Evolutionary conservation across 2,888 invertebrate genomes (phyloP).

Genomic region (Cerastis leucographa): DNA sequence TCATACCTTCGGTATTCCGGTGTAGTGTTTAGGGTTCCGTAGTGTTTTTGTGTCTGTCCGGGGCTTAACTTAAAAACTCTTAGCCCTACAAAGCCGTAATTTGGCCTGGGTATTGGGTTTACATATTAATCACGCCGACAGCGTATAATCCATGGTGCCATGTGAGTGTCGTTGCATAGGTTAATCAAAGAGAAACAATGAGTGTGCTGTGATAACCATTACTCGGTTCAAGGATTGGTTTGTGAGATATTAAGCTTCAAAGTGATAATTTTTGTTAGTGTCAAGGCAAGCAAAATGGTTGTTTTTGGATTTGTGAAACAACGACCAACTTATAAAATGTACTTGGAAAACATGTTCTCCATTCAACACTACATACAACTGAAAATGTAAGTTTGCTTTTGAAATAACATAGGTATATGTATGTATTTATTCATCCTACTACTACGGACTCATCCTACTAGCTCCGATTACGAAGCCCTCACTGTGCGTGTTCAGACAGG

Average conservation of each 20-base stretch:
- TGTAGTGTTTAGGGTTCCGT: slow-evolving; percentile 2
- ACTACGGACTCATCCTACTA: background rate
- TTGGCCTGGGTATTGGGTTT: too few species aligned
- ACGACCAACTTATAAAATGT: too few species aligned
- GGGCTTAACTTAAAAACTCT: background rate
- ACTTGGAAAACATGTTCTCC: background rate
- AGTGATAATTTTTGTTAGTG: too few species aligned
- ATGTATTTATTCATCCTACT: background rate
- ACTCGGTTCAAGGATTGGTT: too few species aligned
- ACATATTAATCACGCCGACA: background rate
- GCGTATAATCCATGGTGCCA: background rate
- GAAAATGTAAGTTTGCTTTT: background rate
- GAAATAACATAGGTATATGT: background rate
- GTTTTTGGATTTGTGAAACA: too few species aligned
- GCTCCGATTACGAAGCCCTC: background rate
- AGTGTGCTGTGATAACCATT: too few species aligned
- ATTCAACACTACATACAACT: background rate
- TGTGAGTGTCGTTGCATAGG: background rate
- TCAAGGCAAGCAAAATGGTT: too few species aligned
- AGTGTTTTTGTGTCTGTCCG: background rate
- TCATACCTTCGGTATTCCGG: background rate
- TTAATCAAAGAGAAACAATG: background rate
- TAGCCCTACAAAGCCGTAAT: too few species aligned
- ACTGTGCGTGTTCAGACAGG: background rate
- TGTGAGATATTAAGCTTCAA: too few species aligned